Evolutionary conservation across 92 coral and sea anemone species (phyloP).

Genomic region (Metridium senile): DNA sequence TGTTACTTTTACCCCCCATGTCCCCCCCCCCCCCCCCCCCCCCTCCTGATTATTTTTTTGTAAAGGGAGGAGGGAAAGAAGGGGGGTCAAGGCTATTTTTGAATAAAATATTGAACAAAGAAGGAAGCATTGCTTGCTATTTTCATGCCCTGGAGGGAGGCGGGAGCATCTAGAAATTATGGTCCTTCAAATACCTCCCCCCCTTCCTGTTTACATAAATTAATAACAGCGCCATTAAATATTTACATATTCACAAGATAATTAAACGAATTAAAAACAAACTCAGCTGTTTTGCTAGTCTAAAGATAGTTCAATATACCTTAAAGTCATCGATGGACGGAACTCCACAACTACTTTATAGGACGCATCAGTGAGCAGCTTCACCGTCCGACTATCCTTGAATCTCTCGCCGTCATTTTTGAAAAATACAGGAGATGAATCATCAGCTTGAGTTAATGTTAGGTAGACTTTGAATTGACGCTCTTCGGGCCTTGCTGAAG

Average conservation of each 20-base stretch:
- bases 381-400: conserved; percentile 83
- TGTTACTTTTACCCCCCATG: too few species aligned
- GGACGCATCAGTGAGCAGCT: conserved; percentile 71
- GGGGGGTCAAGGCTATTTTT: too few species aligned
- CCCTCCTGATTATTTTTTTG: too few species aligned
- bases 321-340: conserved; percentile 81
- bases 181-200: background rate
- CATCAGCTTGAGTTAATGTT: conserved; percentile 70
- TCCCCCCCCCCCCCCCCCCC: too few species aligned
- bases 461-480: conserved; percentile 68
- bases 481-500: conserved; percentile 72
- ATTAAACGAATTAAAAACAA: background rate
- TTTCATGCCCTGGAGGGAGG: too few species aligned
- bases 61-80: too few species aligned
- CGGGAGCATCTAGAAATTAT: too few species aligned
- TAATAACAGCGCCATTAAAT: background rate
- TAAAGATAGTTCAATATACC: conserved; percentile 55
- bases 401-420: conserved; percentile 92
- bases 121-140: too few species aligned
- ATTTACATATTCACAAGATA: background rate
- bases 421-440: conserved; percentile 89
- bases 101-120: too few species aligned
- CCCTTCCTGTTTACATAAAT: background rate
- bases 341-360: conserved; percentile 79
- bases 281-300: background rate